Percentiles rank a stretch among this genome's conserved stretches.
These are phyloP conservation scores for Anolis carolinensis DNA, from an alignment of 2,113 vertebrate species.

Conservation along the genomic window DNA sequence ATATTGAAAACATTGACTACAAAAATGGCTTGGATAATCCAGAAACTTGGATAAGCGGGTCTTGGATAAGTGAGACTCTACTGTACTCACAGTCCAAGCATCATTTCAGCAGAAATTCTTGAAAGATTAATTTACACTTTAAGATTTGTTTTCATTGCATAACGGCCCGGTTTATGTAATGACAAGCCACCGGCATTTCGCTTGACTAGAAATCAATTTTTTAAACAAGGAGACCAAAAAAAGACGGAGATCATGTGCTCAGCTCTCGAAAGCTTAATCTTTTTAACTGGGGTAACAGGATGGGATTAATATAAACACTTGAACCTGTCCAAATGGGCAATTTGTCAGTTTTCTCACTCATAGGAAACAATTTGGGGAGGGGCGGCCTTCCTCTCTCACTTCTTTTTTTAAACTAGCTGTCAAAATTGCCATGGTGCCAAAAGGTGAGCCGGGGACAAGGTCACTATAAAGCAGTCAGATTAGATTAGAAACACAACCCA, in stretches of 20 bases:
- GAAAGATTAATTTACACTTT: background rate
- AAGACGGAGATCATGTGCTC: constrained; percentile 19
- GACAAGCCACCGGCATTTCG: background rate
- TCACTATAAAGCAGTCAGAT: constrained; percentile 47
- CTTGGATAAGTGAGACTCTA: too few relatives aligned
- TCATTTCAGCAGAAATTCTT: background rate
- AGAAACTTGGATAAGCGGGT: too few relatives aligned
- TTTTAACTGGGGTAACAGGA: constrained; percentile 62
- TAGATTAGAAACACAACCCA: constrained; percentile 36
- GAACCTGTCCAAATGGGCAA: constrained; percentile 65
- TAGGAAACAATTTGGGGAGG: constrained; percentile 60
- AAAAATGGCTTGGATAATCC: too few relatives aligned
- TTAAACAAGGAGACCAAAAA: background rate
- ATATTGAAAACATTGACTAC: too few relatives aligned
- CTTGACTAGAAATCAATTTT: background rate
- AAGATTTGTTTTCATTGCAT: background rate
- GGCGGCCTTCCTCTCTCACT: background rate
- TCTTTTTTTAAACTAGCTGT: constrained; percentile 57
- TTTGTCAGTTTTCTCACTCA: constrained; percentile 59
- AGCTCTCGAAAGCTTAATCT: constrained; percentile 11
- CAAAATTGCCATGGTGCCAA: constrained; percentile 51
- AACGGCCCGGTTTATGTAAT: background rate
- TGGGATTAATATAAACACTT: constrained; percentile 60
- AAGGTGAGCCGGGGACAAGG: constrained; percentile 67
- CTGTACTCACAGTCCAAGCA: background rate